Percentiles rank a stretch among this genome's conserved stretches.
Conservation (phyloP, 2,113 vertebrate genomes). For the Morone saxatilis region DNA sequence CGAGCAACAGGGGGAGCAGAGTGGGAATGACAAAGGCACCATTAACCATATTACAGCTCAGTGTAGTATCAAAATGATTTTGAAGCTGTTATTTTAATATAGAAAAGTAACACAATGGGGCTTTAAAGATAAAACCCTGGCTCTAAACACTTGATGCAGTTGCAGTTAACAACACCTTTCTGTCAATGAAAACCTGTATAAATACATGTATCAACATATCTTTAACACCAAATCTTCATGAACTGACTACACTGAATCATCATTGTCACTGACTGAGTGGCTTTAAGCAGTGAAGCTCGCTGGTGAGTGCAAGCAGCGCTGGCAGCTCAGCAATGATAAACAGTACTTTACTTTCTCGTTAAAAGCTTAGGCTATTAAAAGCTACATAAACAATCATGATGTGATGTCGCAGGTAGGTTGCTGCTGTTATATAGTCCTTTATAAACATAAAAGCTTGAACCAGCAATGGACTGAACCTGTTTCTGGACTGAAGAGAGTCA, state of each 20-base stretch:
- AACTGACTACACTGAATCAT: not conserved
- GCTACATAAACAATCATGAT: not conserved
- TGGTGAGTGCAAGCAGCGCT: not conserved
- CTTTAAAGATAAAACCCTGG: not conserved
- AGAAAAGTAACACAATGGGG: too few species aligned
- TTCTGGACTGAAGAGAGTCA: not conserved
- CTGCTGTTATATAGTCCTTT: not conserved
- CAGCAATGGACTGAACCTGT: not conserved
- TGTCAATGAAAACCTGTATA: not conserved
- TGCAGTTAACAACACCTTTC: too few species aligned
- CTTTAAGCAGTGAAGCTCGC: not conserved
- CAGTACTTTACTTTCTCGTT: not conserved
- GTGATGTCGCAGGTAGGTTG: not conserved
- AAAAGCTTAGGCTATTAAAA: not conserved
- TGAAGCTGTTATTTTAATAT: too few species aligned
- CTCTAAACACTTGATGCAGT: not conserved
- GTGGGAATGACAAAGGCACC: too few species aligned
- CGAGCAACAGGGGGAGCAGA: too few species aligned
- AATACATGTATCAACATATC: not conserved
- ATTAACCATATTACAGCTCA: too few species aligned
- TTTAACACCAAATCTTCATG: not conserved
- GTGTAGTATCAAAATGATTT: too few species aligned
- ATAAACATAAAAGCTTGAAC: not conserved
- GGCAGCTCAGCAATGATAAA: not conserved
- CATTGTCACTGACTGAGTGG: not conserved